Percentiles rank a stretch among this genome's conserved stretches.
phyloP scores from a whole-genome alignment of 2,797 vertebrate species.

The Sylvia borin region DNA sequence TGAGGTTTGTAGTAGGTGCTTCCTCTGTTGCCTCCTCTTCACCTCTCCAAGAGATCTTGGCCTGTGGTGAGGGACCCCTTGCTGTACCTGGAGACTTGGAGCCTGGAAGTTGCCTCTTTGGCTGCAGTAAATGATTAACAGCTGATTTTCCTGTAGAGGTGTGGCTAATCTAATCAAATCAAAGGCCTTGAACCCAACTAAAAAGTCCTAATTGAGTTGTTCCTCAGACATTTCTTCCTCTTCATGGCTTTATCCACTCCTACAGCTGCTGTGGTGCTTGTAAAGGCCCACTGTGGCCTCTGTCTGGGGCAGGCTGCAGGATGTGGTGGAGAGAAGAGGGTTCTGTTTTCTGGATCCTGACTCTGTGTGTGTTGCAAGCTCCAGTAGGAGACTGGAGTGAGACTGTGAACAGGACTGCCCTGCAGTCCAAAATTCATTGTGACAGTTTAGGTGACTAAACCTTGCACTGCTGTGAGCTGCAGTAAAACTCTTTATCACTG shows the following conservation, averaged over 20 bases:
- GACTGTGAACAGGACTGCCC: neutral
- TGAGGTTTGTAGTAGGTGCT: neutral
- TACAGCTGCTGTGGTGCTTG: neutral
- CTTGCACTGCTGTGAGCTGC: neutral
- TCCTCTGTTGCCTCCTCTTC: neutral
- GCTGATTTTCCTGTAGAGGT: neutral
- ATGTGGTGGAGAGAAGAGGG: neutral
- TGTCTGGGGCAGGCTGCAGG: neutral
- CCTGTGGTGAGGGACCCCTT: neutral
- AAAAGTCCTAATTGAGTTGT: neutral
- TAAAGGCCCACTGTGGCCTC: neutral
- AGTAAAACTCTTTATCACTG: neutral
- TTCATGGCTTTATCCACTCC: neutral
- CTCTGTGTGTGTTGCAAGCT: neutral
- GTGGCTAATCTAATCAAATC: slow-evolving; percentile 39
- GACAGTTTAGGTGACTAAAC: neutral
- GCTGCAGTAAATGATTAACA: slow-evolving; percentile 66
- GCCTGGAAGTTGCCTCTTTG: neutral
- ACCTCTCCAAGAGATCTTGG: neutral
- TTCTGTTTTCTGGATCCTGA: neutral
- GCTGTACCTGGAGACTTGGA: neutral
- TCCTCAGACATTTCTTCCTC: neutral
- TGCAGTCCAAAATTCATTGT: neutral
- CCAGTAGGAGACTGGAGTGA: neutral
- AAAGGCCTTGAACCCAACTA: neutral